Base-by-base conservation (phyloP, 2,797 vertebrate species). In the Sebastes dallii region DNA sequence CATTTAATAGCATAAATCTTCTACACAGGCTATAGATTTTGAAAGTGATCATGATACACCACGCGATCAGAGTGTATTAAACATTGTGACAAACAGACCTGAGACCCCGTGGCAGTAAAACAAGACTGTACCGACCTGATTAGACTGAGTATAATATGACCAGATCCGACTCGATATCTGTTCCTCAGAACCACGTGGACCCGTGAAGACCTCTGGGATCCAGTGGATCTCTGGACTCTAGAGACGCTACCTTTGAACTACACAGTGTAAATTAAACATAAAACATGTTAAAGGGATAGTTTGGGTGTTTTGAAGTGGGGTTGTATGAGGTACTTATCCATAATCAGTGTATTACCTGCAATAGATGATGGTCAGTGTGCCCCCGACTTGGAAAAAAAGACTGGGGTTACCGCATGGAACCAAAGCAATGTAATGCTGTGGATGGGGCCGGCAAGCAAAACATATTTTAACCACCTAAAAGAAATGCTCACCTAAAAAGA, bases 131-230 rank as follows among this genome's bases (percentile, higher is more conserved):
- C 55, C 24, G 2, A 42, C n/a, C 4, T 2, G 0, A 32, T 58
- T 27, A 32, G 25, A 56, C 8, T 62, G 4, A 27, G 4, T 30
- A 13, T 25, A 36, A 34, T 64, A 27, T 11, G 13, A 58, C 20
- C n/a, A n/a, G n/a, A 13, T 56, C n/a, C 9, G n/a, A 46, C n/a
- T n/a, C 0, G 4, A 12, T 29, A 0, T 30, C 58, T 30, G 30
- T 74, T 65, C 29, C 3, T 10, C 11, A 50, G 14, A 82, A 46
- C 8, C 1, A 0, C 25, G 11, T 2, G 16, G 9, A 52, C 7
- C 24, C 0, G 14, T 56, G 34, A 22, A 42, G 9, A 30, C 25
- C 52, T 77, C 27, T 25, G 1, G 9, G n/a, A 24, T 59, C 60
- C 20, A 13, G 29, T 29, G 22, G 66, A 52, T 11, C 24, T 68